These are phyloP conservation scores for Protaetia brevitarsis DNA, from an alignment of 1,140 invertebrate species.

Conservation along the genomic window DNA sequence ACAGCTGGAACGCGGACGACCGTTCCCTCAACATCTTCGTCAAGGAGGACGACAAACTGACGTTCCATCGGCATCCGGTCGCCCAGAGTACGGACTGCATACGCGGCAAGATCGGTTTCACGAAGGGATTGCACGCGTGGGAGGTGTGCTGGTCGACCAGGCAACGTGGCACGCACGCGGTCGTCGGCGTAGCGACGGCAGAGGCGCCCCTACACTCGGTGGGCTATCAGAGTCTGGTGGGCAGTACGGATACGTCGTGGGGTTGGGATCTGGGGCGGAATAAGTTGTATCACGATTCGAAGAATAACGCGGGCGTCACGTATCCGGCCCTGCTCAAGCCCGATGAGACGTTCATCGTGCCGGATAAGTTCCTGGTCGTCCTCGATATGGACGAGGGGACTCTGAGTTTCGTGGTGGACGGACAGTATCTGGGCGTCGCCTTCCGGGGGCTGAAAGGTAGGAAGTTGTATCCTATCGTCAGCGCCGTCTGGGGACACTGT, in stretches of 20 bases:
- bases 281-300: conserved; percentile 91
- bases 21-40: conserved; percentile 98
- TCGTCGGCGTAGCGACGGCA: conserved; percentile 94
- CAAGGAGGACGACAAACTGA: conserved; percentile 96
- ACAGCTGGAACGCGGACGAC: conserved; percentile 97
- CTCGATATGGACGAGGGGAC: conserved; percentile 99
- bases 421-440: conserved; percentile 95
- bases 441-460: conserved; percentile 95
- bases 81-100: conserved; percentile 99
- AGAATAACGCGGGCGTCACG: conserved; percentile 82
- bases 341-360: conserved; percentile 96
- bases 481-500: conserved; percentile 99
- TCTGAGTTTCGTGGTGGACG: conserved; percentile 95
- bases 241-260: conserved; percentile 92
- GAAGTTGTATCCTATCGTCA: conserved; percentile 96
- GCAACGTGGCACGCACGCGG: conserved; percentile 96
- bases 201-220: conserved; percentile 85
- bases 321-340: conserved; percentile 91
- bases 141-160: conserved; percentile 95
- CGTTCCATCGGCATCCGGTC: conserved; percentile 98
- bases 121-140: conserved; percentile 96
- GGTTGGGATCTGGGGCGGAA: conserved; percentile 97
- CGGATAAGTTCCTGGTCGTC: conserved; percentile 95
- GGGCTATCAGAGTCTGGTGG: conserved; percentile 81
- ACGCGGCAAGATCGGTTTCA: conserved; percentile 91